Evolutionary conservation across 2,113 vertebrate genomes (phyloP).

Genomic region (Zeus faber): DNA sequence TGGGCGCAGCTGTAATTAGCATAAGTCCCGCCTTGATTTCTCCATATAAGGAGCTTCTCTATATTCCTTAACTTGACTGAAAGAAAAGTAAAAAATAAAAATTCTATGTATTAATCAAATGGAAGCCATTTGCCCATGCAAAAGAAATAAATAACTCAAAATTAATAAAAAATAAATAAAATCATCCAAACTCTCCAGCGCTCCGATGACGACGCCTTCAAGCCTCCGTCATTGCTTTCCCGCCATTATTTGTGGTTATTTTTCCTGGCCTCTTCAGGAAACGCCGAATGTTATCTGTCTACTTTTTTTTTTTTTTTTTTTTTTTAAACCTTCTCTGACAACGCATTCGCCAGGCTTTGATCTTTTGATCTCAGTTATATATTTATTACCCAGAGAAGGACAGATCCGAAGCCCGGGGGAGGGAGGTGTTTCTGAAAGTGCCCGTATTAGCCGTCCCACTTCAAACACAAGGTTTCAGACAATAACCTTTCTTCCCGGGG

Average conservation of each 20-base stretch:
- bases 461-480: not conserved
- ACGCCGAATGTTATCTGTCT: not conserved
- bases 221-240: not conserved
- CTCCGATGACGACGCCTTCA: conserved; percentile 10
- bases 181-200: not conserved
- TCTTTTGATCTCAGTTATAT: conserved; percentile 18
- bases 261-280: not conserved
- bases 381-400: not conserved
- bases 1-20: not conserved
- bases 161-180: conserved; percentile 9
- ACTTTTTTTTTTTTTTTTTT: not conserved
- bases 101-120: too few species aligned
- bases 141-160: not conserved
- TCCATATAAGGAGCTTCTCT: too few species aligned
- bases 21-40: not conserved
- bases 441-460: conserved; percentile 5
- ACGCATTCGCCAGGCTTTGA: not conserved
- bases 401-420: not conserved
- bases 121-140: too few species aligned
- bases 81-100: too few species aligned
- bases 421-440: not conserved
- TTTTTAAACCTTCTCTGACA: not conserved
- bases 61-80: too few species aligned
- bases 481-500: conserved; percentile 6
- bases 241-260: not conserved